Conservation (phyloP, 2,888 invertebrate species). For the Pharmacophagus antenor region DNA sequence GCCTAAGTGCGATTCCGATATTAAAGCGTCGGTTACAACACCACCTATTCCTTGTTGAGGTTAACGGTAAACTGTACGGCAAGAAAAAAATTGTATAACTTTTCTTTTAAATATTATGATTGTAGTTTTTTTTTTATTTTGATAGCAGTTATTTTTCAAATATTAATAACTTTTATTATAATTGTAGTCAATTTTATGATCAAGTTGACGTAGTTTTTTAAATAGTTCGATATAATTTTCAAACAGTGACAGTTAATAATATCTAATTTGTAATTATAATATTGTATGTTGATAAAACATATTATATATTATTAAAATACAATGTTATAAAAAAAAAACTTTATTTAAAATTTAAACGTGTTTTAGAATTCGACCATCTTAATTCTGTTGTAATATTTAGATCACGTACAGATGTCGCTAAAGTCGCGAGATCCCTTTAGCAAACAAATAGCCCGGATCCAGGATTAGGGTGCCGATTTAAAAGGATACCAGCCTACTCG, state of each 20-base stretch:
- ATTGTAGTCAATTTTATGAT: no score
- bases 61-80: background rate
- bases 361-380: conserved; percentile 3
- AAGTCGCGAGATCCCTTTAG: conserved; percentile 64
- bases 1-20: conserved; percentile 11
- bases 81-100: no score
- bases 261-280: no score
- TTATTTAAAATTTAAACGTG: background rate
- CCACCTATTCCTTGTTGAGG: conserved; percentile 3
- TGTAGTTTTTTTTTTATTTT: no score
- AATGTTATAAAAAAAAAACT: background rate
- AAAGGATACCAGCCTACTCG: conserved; percentile 56
- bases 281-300: no score
- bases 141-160: no score
- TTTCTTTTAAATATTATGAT: no score
- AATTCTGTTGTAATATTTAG: conserved; percentile 41
- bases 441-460: conserved; percentile 62
- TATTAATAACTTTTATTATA: no score
- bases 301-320: background rate
- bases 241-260: no score
- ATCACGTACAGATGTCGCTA: conserved; percentile 58
- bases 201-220: no score
- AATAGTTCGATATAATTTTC: no score
- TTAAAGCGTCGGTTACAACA: conserved; percentile 17
- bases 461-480: conserved; percentile 67